Base-by-base conservation (phyloP, 2,888 invertebrate species). In the Gibbula magus region DNA sequence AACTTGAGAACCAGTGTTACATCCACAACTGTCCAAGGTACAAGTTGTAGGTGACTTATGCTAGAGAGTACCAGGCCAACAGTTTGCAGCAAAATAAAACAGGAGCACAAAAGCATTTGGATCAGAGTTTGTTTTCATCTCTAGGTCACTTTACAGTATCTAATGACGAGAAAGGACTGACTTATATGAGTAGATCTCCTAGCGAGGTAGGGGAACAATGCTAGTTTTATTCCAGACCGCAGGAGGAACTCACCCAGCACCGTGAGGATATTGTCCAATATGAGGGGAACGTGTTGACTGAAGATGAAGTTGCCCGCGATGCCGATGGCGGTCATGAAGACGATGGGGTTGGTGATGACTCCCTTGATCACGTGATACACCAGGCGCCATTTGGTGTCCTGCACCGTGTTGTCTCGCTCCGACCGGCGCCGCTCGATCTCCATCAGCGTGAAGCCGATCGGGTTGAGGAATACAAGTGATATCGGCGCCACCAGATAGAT, bases 401-500 rank as follows among this genome's bases (percentile, higher is more conserved):
- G 66, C 2, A 77, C 73, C 45, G 54, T n/a, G 52, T 78, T 53
- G 18, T n/a, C 80, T 1, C 20, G 20, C 20, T 25, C 32, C 4
- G 66, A 39, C 18, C 74, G 25, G n/a, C 74, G 20, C 29, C 79
- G 82, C 61, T 85, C 83, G 70, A 98, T 95, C 94, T 99, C 98
- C 95, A 99, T 95, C 82, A 98, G 93, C 4, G 97, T 94, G 92
- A 98, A 97, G 29, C 97, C 97, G 85, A 98, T 94, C 0, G 98
- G 98, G 93, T 99, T 99, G 35, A 99, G 94, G 87, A 98, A 95
- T 0, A 97, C 96, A 83, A 99, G 94, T 61, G 97, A 98, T 91
- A 98, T 97, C 0, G 99, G 99, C 13, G 98, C 97, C 95, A 98
- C 96, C 76, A 99, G 94, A 92, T 98, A 99, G 73, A 99, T 94